Evolutionary conservation across 2,797 vertebrate genomes (phyloP), one percentile per base, ranked within the genome.

Genomic region (Prunella strophiata): DNA sequence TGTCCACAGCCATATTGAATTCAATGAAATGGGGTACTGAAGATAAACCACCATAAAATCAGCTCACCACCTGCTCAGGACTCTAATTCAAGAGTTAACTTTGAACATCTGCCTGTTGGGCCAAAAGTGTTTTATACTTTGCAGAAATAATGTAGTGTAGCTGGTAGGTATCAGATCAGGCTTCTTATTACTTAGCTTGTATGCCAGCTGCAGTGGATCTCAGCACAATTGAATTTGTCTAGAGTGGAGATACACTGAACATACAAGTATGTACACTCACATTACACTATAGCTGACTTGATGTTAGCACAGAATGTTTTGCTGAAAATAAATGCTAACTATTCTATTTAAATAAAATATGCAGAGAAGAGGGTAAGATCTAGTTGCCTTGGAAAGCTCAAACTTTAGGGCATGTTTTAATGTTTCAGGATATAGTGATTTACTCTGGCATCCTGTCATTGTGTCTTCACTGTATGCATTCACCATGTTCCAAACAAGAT

Each of bases 401-500:
- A 8, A 32, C 65, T 85, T 92, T 91, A 89, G 61, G 45, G 34
- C 66, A 61, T 0, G 0, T 63, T 81, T 86, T 91, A 62, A 17
- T 78, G n/a, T 93, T 88, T 84, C 66, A n/a, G 67, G 66, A 50
- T 76, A 27, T 76, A 76, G 34, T 85, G 47, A 76, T 91, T 91
- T 84, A 30, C 43, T 66, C 9, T 65, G 65, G 47, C 57, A 50
- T 91, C 61, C 75, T 5, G 55, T 91, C 54, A 25, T 68, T 58
- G 26, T 55, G 27, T 82, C 67, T 92, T 67, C 45, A 18, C 40
- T 68, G 3, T 61, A n/a, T n/a, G 45, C 30, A 15, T 79, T 87
- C 14, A 15, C 81, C 55, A 1, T 77, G 42, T 93, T 94, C 91
- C 47, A 89, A 74, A 85, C 43, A 82, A 91, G 72, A 96, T 94